Percentiles rank a stretch among this genome's conserved stretches.
phyloP scores from a whole-genome alignment of 2,888 invertebrate species.

The Polydrusus tereticollis region DNA sequence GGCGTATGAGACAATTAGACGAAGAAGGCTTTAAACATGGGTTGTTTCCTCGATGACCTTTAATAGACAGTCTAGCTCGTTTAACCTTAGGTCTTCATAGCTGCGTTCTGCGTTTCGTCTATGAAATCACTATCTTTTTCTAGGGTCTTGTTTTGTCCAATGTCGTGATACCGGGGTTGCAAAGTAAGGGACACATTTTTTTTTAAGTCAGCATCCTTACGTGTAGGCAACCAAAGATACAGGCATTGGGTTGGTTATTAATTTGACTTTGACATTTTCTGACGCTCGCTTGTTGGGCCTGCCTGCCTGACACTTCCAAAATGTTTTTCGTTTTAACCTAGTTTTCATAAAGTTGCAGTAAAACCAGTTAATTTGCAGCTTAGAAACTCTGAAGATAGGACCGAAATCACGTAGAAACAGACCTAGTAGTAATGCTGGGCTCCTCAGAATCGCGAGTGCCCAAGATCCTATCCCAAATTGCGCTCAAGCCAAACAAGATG shows the following conservation, averaged over 20 bases:
- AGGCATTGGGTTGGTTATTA: conserved; percentile 12
- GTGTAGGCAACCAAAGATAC: no score
- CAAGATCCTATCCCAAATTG: conserved; percentile 45
- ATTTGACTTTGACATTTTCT: conserved; percentile 9
- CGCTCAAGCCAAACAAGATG: conserved; percentile 50
- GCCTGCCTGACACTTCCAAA: conserved; percentile 28
- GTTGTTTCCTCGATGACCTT: no score
- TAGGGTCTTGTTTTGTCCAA: no score
- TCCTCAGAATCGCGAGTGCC: conserved; percentile 53
- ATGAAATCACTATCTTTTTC: no score
- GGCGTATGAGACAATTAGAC: no score
- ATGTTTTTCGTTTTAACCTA: conserved; percentile 31
- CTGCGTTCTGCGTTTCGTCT: no score
- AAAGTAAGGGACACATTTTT: no score
- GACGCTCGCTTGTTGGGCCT: conserved; percentile 12
- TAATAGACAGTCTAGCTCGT: no score
- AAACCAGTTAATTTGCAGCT: conserved; percentile 17
- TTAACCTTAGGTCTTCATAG: no score
- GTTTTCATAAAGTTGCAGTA: conserved; percentile 13
- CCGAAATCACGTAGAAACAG: neutral
- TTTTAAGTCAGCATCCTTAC: no score
- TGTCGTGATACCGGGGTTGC: no score
- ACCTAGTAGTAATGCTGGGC: conserved; percentile 37
- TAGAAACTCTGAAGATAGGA: neutral
- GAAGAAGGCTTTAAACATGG: no score